These are phyloP conservation scores for Hippoglossus hippoglossus DNA, from an alignment of 2,797 vertebrate species.

Conservation along the genomic window DNA sequence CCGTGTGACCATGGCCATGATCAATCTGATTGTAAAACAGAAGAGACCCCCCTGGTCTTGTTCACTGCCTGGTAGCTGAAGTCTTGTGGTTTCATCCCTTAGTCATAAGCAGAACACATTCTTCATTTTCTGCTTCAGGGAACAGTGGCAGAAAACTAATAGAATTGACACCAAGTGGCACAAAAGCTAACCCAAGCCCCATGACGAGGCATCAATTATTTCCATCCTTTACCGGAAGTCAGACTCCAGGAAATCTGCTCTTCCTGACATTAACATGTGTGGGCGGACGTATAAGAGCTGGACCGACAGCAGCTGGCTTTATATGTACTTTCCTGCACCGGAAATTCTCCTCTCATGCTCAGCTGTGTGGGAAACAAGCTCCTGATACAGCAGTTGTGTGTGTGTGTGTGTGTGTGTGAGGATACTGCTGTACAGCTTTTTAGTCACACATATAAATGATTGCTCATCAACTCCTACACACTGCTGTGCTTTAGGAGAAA, in stretches of 20 bases:
- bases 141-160: background rate
- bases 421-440: constrained; percentile 25
- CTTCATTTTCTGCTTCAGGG: background rate
- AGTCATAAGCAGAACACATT: background rate
- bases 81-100: background rate
- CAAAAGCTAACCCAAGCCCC: constrained; percentile 3
- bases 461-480: constrained; percentile 50
- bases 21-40: constrained; percentile 1
- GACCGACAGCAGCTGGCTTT: constrained; percentile 16
- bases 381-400: constrained; percentile 52
- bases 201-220: constrained; percentile 29
- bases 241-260: constrained; percentile 44
- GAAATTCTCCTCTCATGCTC: constrained; percentile 49
- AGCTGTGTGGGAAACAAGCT: constrained; percentile 60
- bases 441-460: constrained; percentile 37
- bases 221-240: constrained; percentile 29
- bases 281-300: constrained; percentile 32
- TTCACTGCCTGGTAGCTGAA: background rate
- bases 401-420: constrained; percentile 19
- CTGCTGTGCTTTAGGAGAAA: constrained; percentile 3
- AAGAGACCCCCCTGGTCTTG: background rate
- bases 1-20: background rate
- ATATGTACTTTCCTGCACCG: constrained; percentile 35
- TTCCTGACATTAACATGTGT: constrained; percentile 42
- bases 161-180: constrained; percentile 14